Evolutionary conservation across 2,888 invertebrate genomes (phyloP).

Genomic region (Macrophya annulata): DNA sequence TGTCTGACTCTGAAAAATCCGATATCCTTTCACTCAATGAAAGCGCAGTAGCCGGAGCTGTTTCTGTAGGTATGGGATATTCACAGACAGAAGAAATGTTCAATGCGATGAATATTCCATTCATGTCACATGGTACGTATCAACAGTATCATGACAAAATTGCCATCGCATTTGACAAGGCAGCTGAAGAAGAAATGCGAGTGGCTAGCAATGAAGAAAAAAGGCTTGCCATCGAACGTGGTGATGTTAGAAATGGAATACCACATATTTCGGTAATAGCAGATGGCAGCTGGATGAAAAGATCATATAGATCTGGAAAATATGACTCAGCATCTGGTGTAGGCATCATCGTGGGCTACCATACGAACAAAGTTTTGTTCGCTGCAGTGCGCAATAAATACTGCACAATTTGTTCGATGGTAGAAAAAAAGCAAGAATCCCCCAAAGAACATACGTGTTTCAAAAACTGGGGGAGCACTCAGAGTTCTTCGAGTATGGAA

Average conservation of each 20-base stretch:
- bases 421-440: too few relatives aligned
- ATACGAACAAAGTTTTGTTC: too few relatives aligned
- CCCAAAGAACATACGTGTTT: conserved; percentile 63
- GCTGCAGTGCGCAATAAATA: too few relatives aligned
- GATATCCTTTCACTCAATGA: conserved; percentile 1
- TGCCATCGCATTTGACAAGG: too few relatives aligned
- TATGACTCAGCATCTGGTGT: background rate
- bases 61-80: background rate
- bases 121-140: too few relatives aligned
- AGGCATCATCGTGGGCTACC: background rate
- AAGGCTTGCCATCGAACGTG: background rate
- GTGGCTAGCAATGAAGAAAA: conserved; percentile 34
- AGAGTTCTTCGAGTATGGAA: conserved; percentile 66
- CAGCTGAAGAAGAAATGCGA: too few relatives aligned
- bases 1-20: background rate
- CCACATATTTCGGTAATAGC: too few relatives aligned
- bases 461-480: conserved; percentile 66
- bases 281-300: too few relatives aligned
- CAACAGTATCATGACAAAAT: too few relatives aligned
- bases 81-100: too few relatives aligned
- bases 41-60: background rate
- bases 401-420: too few relatives aligned
- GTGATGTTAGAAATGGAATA: background rate
- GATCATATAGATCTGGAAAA: background rate
- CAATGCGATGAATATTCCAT: too few relatives aligned